Percentiles rank a stretch among this genome's conserved stretches.
phyloP scores from a whole-genome alignment of 2,113 vertebrate species.

The Thryonomys swinderianus region DNA sequence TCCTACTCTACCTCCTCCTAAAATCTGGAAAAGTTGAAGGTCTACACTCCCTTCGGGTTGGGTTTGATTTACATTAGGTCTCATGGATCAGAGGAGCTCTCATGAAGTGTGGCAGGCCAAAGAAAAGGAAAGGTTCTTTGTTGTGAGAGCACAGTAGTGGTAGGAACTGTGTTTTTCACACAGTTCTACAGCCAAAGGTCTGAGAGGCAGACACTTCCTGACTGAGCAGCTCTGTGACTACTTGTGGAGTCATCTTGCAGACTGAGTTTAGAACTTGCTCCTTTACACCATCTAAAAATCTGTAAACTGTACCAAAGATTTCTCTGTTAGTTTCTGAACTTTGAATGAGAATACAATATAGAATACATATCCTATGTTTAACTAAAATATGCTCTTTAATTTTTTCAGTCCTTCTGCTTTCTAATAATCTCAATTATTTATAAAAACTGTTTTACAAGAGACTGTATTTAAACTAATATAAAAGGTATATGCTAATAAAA shows the following conservation, averaged over 20 bases:
- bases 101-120: not conserved
- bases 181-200: not conserved
- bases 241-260: not conserved
- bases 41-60: not conserved
- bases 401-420: constrained; percentile 14
- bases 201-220: not conserved
- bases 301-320: not conserved
- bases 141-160: fast-evolving
- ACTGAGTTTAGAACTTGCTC: not conserved
- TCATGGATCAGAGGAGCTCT: not conserved
- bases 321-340: constrained; percentile 23
- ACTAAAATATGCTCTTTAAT: not conserved
- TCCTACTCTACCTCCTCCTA: not conserved
- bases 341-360: not conserved
- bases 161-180: not conserved
- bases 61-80: not conserved
- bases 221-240: not conserved
- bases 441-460: constrained; percentile 8
- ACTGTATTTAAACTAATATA: constrained; percentile 1
- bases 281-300: not conserved
- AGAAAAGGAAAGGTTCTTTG: not conserved
- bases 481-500: constrained; percentile 5
- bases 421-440: constrained; percentile 7
- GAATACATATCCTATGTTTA: not conserved
- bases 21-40: not conserved